Evolutionary conservation across 2,113 vertebrate genomes (phyloP).

Genomic region (Illadopsis cleaveri): DNA sequence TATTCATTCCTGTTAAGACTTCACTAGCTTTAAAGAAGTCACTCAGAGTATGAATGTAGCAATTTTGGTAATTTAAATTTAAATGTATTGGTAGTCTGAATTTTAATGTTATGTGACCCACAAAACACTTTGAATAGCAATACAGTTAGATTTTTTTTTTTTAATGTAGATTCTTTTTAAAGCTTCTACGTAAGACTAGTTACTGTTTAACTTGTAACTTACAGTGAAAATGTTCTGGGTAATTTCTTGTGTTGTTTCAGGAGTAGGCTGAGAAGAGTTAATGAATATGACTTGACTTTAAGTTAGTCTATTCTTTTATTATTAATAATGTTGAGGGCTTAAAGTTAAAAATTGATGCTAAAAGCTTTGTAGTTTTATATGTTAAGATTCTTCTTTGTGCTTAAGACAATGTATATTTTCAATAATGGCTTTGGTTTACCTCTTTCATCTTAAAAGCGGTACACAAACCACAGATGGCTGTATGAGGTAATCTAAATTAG

Average conservation of each 20-base stretch:
- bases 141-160: not conserved
- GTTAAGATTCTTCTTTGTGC: not conserved
- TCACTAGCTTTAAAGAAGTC: not conserved
- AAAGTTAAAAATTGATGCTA: not conserved
- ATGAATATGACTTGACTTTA: not conserved
- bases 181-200: not conserved
- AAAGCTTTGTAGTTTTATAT: not conserved
- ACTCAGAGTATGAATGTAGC: not conserved
- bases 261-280: not conserved
- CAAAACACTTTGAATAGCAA: not conserved
- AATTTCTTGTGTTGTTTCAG: not conserved
- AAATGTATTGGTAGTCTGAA: not conserved
- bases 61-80: not conserved
- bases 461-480: not conserved
- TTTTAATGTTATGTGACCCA: not conserved
- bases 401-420: not conserved
- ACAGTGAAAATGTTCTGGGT: not conserved
- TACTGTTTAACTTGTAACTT: not conserved
- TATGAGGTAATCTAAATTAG: not conserved
- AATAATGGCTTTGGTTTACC: not conserved
- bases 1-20: not conserved
- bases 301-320: not conserved
- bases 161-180: not conserved
- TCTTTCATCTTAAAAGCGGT: not conserved
- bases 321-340: not conserved